Conservation (phyloP, 2,888 invertebrate genomes). For the Notocelia uddmanniana region DNA sequence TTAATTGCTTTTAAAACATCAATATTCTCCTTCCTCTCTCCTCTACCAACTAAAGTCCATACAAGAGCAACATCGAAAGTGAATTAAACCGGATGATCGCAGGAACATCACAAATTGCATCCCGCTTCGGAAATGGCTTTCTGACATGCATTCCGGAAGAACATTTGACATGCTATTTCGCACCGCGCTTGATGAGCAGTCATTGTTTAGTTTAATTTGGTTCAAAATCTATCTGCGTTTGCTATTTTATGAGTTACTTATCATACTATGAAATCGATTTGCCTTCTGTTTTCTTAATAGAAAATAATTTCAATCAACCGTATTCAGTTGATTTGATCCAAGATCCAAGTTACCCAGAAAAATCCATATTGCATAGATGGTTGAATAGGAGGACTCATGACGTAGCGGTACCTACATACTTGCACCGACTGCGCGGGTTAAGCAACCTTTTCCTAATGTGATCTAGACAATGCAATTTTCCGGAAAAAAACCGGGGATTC, state of each 20-base stretch:
- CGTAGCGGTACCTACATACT: neutral
- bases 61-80: constrained; percentile 17
- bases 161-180: constrained; percentile 28
- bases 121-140: constrained; percentile 25
- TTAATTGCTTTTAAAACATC: constrained; percentile 21
- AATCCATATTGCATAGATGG: neutral
- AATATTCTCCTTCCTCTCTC: neutral
- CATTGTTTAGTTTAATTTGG: constrained; percentile 1
- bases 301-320: no score
- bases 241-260: neutral
- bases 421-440: no score
- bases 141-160: constrained; percentile 30
- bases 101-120: constrained; percentile 27
- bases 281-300: no score
- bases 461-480: no score
- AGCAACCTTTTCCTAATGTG: no score
- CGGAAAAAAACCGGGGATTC: no score
- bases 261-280: neutral
- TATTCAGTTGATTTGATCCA: no score
- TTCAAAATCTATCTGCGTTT: neutral
- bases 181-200: constrained; percentile 13
- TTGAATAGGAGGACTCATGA: neutral
- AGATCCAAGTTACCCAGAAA: neutral
- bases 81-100: constrained; percentile 25
- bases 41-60: neutral